These are phyloP conservation scores for Strix aluco DNA, from an alignment of 2,113 vertebrate genomes.

Conservation along the genomic window DNA sequence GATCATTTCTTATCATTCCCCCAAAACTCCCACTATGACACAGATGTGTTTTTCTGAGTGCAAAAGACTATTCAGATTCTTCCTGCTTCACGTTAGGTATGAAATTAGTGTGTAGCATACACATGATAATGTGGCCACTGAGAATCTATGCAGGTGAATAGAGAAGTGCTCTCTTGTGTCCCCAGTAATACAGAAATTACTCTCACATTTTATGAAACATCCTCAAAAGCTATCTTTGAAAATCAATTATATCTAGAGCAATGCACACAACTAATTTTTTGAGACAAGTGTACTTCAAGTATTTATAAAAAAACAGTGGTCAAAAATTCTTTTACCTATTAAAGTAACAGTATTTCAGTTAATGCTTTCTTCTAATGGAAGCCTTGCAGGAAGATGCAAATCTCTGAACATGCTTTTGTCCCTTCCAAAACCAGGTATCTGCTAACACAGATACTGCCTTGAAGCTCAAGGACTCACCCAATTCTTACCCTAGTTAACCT, in stretches of 20 bases:
- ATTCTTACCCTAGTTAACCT: not conserved
- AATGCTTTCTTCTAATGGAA: not conserved
- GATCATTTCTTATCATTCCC: not conserved
- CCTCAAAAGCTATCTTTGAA: not conserved
- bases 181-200: not conserved
- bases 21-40: too few relatives aligned
- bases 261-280: not conserved
- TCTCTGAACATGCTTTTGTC: not conserved
- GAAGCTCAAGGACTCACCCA: not conserved
- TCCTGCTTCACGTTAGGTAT: not conserved
- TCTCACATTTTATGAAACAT: not conserved
- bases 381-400: not conserved
- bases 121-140: not conserved
- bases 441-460: not conserved
- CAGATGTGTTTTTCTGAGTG: not conserved
- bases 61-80: not conserved
- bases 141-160: not conserved
- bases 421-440: not conserved
- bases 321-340: not conserved
- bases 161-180: not conserved
- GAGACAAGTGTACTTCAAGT: not conserved
- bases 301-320: not conserved
- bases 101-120: not conserved
- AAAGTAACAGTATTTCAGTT: not conserved
- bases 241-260: not conserved